Conservation (phyloP, 2,797 vertebrate species). For the Hozukius guyotensis region DNA sequence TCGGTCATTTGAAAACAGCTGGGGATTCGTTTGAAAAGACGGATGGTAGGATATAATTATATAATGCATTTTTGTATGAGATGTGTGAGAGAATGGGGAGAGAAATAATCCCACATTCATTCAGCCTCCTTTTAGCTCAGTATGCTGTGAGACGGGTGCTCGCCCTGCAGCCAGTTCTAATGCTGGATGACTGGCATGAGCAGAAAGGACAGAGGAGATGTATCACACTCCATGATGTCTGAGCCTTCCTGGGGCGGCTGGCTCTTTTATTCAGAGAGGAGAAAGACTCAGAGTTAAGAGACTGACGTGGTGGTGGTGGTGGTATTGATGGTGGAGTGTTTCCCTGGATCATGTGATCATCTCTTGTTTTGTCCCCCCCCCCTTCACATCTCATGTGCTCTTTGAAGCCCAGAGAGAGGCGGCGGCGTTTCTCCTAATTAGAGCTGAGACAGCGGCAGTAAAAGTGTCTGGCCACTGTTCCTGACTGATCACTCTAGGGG, state of each 20-base stretch:
- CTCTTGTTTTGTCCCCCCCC: neutral
- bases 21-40: constrained; percentile 8
- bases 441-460: constrained; percentile 66
- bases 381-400: constrained; percentile 28
- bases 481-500: constrained; percentile 61
- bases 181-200: constrained; percentile 25
- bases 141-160: constrained; percentile 21
- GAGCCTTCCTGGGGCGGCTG: constrained; percentile 40
- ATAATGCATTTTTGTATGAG: constrained; percentile 26
- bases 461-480: constrained; percentile 71
- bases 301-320: neutral
- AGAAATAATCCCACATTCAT: constrained; percentile 25
- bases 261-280: constrained; percentile 34
- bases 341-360: constrained; percentile 44
- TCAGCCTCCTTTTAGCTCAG: constrained; percentile 26
- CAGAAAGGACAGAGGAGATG: constrained; percentile 43
- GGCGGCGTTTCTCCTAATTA: constrained; percentile 67
- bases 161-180: constrained; percentile 46
- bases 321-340: neutral
- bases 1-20: neutral
- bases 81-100: constrained; percentile 22
- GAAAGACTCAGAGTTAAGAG: constrained; percentile 38
- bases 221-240: constrained; percentile 33
- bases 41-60: constrained; percentile 2
- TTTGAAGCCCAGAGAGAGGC: constrained; percentile 53